These are phyloP conservation scores for Romanogobio albipinnatus DNA, from an alignment of 2,113 vertebrate species.

Conservation along the genomic window DNA sequence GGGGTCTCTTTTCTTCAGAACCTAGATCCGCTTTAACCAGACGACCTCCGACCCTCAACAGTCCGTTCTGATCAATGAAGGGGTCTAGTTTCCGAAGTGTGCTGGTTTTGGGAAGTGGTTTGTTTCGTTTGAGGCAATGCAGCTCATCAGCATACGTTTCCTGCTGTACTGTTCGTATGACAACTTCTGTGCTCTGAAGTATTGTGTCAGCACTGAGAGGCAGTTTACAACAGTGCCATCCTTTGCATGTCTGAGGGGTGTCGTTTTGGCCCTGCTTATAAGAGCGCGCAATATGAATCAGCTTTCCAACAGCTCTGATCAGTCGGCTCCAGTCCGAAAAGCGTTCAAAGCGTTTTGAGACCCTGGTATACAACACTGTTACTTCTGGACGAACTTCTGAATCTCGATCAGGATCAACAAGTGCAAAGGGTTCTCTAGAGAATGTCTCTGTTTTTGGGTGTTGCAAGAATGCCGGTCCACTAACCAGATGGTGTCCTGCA, in stretches of 20 bases:
- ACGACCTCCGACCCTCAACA: constrained; percentile 1
- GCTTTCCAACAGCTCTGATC: neutral
- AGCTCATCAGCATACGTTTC: neutral
- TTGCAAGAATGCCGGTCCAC: neutral
- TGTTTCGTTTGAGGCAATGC: neutral
- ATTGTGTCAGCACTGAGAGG: neutral
- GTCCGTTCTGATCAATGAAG: neutral
- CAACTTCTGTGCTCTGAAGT: neutral
- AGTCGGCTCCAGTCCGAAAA: constrained; percentile 25
- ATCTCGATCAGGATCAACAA: no score
- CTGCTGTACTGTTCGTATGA: constrained; percentile 11
- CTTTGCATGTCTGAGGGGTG: neutral
- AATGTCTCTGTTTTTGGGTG: neutral
- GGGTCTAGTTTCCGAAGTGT: constrained; percentile 7
- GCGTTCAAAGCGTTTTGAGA: neutral
- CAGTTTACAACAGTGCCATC: constrained; percentile 6
- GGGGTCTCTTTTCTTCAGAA: constrained; percentile 16
- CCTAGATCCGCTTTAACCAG: neutral
- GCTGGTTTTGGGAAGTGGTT: neutral
- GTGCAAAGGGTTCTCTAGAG: neutral
- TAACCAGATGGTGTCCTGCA: constrained; percentile 31
- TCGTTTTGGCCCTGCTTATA: neutral
- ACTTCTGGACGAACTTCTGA: constrained; percentile 11
- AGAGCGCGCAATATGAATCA: constrained; percentile 17
- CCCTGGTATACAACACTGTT: neutral